Percentiles rank a stretch among this genome's conserved stretches.
Evolutionary conservation across 2,113 vertebrate species (phyloP).

Genomic region (Labeo catla): DNA sequence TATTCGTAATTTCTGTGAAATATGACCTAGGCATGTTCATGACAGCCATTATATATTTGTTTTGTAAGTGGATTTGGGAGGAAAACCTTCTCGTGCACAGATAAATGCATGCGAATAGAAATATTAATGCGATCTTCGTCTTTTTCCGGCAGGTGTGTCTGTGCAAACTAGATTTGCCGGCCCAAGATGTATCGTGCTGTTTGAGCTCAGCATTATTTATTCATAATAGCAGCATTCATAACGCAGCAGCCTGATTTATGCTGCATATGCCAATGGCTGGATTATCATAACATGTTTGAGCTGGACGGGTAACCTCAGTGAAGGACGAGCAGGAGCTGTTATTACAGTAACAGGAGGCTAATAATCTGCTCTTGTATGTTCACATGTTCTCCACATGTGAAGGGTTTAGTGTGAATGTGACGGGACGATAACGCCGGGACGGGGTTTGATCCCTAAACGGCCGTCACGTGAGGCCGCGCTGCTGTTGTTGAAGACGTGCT

Average conservation of each 20-base stretch:
- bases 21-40: not conserved
- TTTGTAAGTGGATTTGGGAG: not conserved
- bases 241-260: not conserved
- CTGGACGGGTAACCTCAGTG: not conserved
- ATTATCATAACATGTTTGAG: not conserved
- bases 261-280: not conserved
- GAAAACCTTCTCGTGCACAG: not conserved
- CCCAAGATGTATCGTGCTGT: not conserved
- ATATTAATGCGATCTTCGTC: conserved; percentile 15
- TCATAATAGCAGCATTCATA: conserved; percentile 24
- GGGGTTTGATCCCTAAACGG: not conserved
- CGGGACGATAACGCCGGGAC: not conserved
- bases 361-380: not conserved
- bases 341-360: not conserved
- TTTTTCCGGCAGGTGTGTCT: not conserved
- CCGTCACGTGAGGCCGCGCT: not conserved
- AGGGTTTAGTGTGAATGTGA: not conserved
- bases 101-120: not conserved
- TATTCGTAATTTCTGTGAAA: not conserved
- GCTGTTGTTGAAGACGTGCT: not conserved
- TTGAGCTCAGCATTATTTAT: conserved; percentile 11
- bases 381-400: not conserved
- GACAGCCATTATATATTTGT: not conserved
- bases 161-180: conserved; percentile 15
- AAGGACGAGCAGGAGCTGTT: not conserved